Conservation (phyloP, 2,113 vertebrate genomes). For the Leuciscus idus region DNA sequence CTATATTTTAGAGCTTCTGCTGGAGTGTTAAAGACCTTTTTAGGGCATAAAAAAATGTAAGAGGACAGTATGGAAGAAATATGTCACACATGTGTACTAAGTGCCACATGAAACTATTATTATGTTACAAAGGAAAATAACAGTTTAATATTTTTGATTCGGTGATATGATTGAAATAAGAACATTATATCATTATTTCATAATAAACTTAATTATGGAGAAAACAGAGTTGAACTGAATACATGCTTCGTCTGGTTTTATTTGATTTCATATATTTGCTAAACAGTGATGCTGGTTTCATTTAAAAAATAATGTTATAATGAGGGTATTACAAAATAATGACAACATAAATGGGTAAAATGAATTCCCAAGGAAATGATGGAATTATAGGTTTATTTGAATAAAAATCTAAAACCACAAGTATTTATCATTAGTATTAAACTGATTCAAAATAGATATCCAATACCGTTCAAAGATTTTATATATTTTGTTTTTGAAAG, state of each 20-base stretch:
- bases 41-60: conserved; percentile 17
- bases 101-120: conserved; percentile 59
- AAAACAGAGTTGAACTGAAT: conserved; percentile 35
- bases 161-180: conserved; percentile 60
- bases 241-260: not conserved
- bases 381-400: too few species aligned
- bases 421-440: too few species aligned
- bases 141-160: conserved; percentile 62
- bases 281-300: not conserved
- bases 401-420: too few species aligned
- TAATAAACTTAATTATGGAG: conserved; percentile 64
- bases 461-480: not conserved
- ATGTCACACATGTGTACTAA: conserved; percentile 56
- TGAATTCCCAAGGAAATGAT: not conserved
- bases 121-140: conserved; percentile 60
- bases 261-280: not conserved
- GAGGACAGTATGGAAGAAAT: conserved; percentile 35
- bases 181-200: conserved; percentile 61
- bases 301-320: not conserved
- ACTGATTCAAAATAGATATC: not conserved
- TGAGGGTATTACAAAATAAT: not conserved
- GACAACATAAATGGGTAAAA: not conserved
- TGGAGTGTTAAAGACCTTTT: conserved; percentile 26
- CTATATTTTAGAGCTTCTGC: conserved; percentile 43
- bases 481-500: too few species aligned